Percentiles rank a stretch among this genome's conserved stretches.
Evolutionary conservation across 2,888 invertebrate genomes (phyloP).

Genomic region (Sinelater perroti): DNA sequence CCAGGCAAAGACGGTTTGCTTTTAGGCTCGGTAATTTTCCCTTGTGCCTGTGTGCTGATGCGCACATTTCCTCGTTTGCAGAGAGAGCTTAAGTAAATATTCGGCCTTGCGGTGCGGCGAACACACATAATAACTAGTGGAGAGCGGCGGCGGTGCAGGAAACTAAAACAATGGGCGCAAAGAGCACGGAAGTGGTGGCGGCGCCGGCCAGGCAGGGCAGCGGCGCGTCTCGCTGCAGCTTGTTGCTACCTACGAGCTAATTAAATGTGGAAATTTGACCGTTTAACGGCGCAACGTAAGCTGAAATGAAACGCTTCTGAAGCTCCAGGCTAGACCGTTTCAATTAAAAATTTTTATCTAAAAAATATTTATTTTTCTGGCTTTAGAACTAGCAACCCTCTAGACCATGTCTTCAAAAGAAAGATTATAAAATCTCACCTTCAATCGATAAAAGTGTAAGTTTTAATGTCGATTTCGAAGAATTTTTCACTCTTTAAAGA

Average conservation of each 20-base stretch:
- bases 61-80: not conserved
- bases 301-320: too few relatives aligned
- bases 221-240: conserved; percentile 21
- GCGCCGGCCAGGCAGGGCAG: conserved; percentile 20
- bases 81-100: too few relatives aligned
- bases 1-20: conserved; percentile 16
- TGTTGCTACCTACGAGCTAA: conserved; percentile 23
- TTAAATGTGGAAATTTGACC: conserved; percentile 25
- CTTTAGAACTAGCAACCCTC: too few relatives aligned
- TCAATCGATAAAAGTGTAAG: too few relatives aligned
- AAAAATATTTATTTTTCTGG: too few relatives aligned
- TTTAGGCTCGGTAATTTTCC: conserved; percentile 8
- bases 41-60: not conserved
- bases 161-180: conserved; percentile 25
- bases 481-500: too few relatives aligned
- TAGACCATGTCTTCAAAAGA: too few relatives aligned
- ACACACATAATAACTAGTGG: conserved; percentile 25
- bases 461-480: too few relatives aligned
- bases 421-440: too few relatives aligned
- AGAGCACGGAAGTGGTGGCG: conserved; percentile 23
- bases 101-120: conserved; percentile 7
- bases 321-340: too few relatives aligned
- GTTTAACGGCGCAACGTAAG: too few relatives aligned
- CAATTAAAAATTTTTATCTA: too few relatives aligned
- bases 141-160: conserved; percentile 17